Conservation (phyloP, 2,113 vertebrate genomes). For the Chunga burmeisteri region DNA sequence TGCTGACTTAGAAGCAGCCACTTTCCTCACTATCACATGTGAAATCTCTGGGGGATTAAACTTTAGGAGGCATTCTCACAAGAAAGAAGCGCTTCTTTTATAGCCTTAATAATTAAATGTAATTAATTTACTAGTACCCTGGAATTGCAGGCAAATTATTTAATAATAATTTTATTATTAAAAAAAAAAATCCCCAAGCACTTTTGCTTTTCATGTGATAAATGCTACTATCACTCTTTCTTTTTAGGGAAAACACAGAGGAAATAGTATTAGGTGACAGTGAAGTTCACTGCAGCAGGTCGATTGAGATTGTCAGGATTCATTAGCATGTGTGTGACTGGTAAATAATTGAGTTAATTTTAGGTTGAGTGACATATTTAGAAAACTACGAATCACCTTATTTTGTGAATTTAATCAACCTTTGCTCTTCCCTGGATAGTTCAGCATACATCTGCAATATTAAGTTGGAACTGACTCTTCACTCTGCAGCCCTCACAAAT, state of each 20-base stretch:
- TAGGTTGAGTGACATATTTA: slow-evolving; percentile 69
- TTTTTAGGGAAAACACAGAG: neutral
- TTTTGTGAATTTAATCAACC: slow-evolving; percentile 65
- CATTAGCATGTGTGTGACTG: slow-evolving; percentile 65
- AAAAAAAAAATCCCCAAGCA: neutral
- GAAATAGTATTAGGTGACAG: slow-evolving; percentile 1
- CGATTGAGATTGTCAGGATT: slow-evolving; percentile 41
- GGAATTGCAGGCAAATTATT: neutral
- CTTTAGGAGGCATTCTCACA: neutral
- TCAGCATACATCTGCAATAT: slow-evolving; percentile 38
- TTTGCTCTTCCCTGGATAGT: slow-evolving; percentile 52
- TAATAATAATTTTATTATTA: neutral
- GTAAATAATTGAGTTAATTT: slow-evolving; percentile 75
- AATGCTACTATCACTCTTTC: neutral
- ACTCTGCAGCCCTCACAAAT: neutral
- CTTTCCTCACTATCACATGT: neutral
- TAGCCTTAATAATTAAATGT: slow-evolving; percentile 58
- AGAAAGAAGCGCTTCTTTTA: slow-evolving; percentile 37
- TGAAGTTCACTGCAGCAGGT: neutral
- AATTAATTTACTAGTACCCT: slow-evolving; percentile 43
- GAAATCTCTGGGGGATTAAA: slow-evolving; percentile 16
- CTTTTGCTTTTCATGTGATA: neutral
- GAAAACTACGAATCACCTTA: slow-evolving; percentile 65
- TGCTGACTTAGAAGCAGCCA: neutral
- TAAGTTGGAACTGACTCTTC: slow-evolving; percentile 40